Conservation (phyloP, 2,113 vertebrate species). For the Chlamydotis undulata region DNA sequence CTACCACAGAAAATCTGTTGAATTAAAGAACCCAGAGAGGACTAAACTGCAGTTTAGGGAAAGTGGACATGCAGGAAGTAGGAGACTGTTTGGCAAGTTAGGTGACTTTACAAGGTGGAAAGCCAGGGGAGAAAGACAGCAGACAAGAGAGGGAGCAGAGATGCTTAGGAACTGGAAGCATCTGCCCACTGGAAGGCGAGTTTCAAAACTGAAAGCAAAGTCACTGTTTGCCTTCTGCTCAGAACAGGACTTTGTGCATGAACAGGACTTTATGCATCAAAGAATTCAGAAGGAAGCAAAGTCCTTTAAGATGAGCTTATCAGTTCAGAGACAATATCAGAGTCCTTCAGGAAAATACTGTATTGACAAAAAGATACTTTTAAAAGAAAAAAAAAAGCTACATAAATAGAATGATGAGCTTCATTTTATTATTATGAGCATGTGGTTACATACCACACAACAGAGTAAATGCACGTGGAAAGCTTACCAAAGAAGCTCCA, state of each 20-base stretch:
- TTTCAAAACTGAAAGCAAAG: neutral
- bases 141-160: neutral
- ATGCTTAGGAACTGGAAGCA: neutral
- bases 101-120: neutral
- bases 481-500: neutral
- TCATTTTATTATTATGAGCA: neutral
- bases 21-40: neutral
- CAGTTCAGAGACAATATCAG: neutral
- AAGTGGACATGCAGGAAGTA: neutral
- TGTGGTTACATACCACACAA: neutral
- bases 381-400: neutral
- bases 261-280: neutral
- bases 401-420: neutral
- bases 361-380: neutral
- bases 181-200: neutral
- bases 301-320: neutral
- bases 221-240: neutral
- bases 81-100: neutral
- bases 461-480: neutral
- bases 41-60: neutral
- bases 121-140: neutral
- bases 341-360: neutral
- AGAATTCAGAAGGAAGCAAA: neutral
- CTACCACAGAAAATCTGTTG: neutral
- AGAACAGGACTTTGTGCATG: neutral